These are phyloP conservation scores for Nysson spinosus DNA, from an alignment of 2,888 invertebrate genomes.

Conservation along the genomic window DNA sequence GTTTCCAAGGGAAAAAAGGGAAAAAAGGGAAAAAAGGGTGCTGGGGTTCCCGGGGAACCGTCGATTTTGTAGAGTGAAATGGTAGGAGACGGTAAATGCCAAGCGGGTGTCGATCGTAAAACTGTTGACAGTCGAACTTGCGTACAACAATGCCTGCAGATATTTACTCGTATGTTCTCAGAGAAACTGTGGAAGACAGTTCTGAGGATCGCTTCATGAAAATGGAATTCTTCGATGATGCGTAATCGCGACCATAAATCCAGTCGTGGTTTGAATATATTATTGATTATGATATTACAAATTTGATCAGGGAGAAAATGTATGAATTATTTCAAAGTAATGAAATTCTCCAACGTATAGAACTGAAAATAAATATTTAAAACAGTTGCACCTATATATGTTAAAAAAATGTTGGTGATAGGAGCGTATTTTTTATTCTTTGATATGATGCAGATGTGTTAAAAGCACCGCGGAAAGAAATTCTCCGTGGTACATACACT, in stretches of 20 bases:
- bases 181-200: conserved; percentile 18
- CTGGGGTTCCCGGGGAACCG: no score
- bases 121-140: conserved; percentile 66
- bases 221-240: conserved; percentile 30
- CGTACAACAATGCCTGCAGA: conserved; percentile 48
- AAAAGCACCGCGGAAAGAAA: no score
- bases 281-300: background rate
- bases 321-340: no score
- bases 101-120: conserved; percentile 57
- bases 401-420: no score
- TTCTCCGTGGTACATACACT: no score
- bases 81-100: background rate
- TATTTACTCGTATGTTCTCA: conserved; percentile 31
- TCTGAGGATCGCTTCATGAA: conserved; percentile 16
- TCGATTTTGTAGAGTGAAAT: conserved; percentile 11
- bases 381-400: no score
- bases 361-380: no score
- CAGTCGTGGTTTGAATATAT: background rate
- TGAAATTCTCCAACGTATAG: no score
- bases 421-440: no score
- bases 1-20: conserved; percentile 7
- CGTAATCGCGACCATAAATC: conserved; percentile 19
- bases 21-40: background rate
- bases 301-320: no score
- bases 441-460: no score